Evolutionary conservation across 2,113 vertebrate species (phyloP), one percentile per base, ranked within the genome.

Genomic region (Oceanodroma tethys): DNA sequence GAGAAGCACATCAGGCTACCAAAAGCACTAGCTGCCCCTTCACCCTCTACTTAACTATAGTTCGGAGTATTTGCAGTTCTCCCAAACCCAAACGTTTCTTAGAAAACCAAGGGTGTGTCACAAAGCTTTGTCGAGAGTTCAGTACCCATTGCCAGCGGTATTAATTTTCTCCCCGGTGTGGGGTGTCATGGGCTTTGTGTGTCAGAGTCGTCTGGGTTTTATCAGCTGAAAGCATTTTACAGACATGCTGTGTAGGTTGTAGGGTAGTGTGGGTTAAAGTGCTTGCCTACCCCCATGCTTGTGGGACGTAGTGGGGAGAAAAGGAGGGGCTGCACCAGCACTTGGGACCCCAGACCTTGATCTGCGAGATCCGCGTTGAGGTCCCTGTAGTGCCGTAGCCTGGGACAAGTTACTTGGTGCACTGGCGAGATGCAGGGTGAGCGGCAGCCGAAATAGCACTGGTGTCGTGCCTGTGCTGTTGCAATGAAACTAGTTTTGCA

Each of bases 361-460:
- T 65, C 52, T 60, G 56, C 0, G 3, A n/a, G 52, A 66, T 36
- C 38, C 36, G 17, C 9, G 1, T 11, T 53, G 73, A 13, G 52
- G 25, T 81, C 56, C 12, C 25, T n/a, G 73, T 29, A 3, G 18
- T 52, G 8, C 70, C 1, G 1, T 9, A 55, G 25, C 71, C 45
- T 43, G n/a, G 30, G 45, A 19, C 16, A 4, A 11, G 26, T 43
- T 8, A 8, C 53, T 32, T 25, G 22, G 36, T 26, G 67, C 5
- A 0, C 12, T 14, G 17, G 25, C 40, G 52, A 23, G 29, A 29
- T 42, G 65, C 66, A 50, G 81, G 40, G 6, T 26, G 43, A 70
- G 29, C 43, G 29, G 11, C 2, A 1, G 58, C 22, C 2, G 0
- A 23, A 25, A 11, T 3, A 22, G 45, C 34, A 6, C 29, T 23